Conservation (phyloP, 2,888 invertebrate species). For the Drosophila vallismaia region DNA sequence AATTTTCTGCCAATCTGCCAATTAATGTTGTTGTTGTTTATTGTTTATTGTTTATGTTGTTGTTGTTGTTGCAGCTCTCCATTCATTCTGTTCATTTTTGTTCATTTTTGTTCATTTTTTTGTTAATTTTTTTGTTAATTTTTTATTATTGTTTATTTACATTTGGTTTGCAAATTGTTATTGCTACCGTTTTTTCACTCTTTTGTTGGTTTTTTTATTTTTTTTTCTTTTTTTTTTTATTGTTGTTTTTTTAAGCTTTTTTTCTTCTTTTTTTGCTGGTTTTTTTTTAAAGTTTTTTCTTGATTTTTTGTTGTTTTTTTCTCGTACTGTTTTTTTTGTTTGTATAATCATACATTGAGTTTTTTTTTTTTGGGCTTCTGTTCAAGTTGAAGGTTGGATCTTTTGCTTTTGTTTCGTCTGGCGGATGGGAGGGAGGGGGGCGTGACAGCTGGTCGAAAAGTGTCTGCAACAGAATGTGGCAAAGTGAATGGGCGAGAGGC, state of each 20-base stretch:
- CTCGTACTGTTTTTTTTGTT: not conserved
- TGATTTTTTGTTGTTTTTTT: not conserved
- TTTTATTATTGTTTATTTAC: conserved; percentile 45
- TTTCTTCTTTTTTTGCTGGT: not conserved
- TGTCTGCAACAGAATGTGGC: conserved; percentile 27
- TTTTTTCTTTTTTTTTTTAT: conserved; percentile 25
- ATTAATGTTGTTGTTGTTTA: conserved; percentile 35
- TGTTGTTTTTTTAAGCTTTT: not conserved
- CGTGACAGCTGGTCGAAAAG: conserved; percentile 38
- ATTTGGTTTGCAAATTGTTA: conserved; percentile 36
- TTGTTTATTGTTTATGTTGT: not conserved
- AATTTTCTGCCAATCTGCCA: conserved; percentile 40
- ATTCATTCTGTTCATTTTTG: conserved; percentile 12
- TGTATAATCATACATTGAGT: conserved; percentile 24
- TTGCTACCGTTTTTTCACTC: conserved; percentile 36
- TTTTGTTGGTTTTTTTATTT: conserved; percentile 19
- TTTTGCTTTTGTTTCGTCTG: too few relatives aligned
- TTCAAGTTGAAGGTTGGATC: conserved; percentile 6
- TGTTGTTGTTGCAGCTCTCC: not conserved
- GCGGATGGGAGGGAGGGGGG: conserved; percentile 1
- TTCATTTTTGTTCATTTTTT: too few relatives aligned
- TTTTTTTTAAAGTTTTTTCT: not conserved
- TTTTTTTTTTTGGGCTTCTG: conserved; percentile 14
- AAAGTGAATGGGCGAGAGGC: conserved; percentile 1
- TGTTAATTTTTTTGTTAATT: too few relatives aligned